Percentiles rank a stretch among this genome's conserved stretches.
Conservation (phyloP, 2,888 invertebrate genomes). For the Micropterix aruncella region DNA sequence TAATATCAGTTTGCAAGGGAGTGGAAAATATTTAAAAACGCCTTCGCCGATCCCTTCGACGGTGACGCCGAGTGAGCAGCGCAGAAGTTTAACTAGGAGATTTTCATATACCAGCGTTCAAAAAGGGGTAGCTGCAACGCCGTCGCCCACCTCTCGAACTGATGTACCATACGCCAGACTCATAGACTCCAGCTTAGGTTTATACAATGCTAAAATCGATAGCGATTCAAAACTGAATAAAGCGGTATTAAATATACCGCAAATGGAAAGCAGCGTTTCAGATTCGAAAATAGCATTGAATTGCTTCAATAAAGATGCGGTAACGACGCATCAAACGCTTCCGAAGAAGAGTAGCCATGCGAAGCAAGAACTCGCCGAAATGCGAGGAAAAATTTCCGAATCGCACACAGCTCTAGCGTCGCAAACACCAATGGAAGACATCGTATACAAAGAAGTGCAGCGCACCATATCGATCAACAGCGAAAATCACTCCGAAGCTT, state of each 20-base stretch:
- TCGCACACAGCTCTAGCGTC: constrained; percentile 52
- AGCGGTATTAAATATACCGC: constrained; percentile 38
- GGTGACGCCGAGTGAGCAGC: constrained; percentile 22
- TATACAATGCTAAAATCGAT: constrained; percentile 47
- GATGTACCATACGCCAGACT: constrained; percentile 73
- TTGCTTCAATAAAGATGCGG: constrained; percentile 42
- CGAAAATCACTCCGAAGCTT: constrained; percentile 83
- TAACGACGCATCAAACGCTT: constrained; percentile 5
- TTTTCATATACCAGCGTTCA: constrained; percentile 35
- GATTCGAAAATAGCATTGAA: constrained; percentile 76
- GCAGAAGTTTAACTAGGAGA: constrained; percentile 29
- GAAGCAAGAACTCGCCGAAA: constrained; percentile 26
- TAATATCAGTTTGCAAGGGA: constrained; percentile 62
- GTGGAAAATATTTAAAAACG: constrained; percentile 28
- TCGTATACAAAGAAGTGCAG: constrained; percentile 50
- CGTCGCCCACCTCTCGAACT: constrained; percentile 33
- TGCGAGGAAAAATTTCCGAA: constrained; percentile 40
- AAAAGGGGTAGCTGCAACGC: constrained; percentile 29
- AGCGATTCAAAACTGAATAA: constrained; percentile 57
- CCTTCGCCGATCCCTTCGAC: constrained; percentile 31
- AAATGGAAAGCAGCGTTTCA: constrained; percentile 67
- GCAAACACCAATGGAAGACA: constrained; percentile 43
- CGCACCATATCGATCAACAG: constrained; percentile 78
- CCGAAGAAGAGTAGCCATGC: constrained; percentile 20
- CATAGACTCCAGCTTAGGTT: constrained; percentile 48